Evolutionary conservation across 1,140 invertebrate genomes (phyloP).

Genomic region (Caerostris darwini): DNA sequence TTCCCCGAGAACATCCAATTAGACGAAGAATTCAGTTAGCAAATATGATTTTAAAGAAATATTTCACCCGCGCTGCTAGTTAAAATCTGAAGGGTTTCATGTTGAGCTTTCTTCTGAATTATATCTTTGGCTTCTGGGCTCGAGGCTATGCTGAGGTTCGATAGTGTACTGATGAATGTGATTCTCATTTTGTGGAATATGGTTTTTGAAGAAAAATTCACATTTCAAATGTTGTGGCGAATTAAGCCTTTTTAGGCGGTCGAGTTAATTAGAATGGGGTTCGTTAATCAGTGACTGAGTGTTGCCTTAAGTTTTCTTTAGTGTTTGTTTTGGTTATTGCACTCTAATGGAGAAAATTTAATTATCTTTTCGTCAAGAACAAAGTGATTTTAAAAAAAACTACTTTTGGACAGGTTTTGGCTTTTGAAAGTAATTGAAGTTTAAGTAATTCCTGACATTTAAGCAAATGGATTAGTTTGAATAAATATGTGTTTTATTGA

Average conservation of each 20-base stretch:
- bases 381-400: too few species aligned
- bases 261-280: background rate
- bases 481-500: too few species aligned
- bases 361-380: too few species aligned
- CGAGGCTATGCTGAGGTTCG: background rate
- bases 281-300: too few species aligned
- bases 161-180: background rate
- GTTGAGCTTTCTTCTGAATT: background rate
- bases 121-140: background rate
- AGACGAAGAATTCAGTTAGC: background rate
- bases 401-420: too few species aligned
- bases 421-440: too few species aligned
- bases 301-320: too few species aligned
- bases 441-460: too few species aligned
- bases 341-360: too few species aligned
- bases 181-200: background rate
- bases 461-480: too few species aligned
- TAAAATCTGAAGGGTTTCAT: background rate
- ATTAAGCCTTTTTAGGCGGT: background rate
- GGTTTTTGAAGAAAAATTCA: background rate
- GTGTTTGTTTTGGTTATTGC: too few species aligned
- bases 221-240: background rate
- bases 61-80: background rate
- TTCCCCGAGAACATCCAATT: too few species aligned
- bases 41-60: conserved; percentile 27